Percentiles rank a stretch among this genome's conserved stretches.
These are phyloP conservation scores for Meiosimyza decipiens DNA, from an alignment of 2,888 invertebrate genomes.

Conservation along the genomic window DNA sequence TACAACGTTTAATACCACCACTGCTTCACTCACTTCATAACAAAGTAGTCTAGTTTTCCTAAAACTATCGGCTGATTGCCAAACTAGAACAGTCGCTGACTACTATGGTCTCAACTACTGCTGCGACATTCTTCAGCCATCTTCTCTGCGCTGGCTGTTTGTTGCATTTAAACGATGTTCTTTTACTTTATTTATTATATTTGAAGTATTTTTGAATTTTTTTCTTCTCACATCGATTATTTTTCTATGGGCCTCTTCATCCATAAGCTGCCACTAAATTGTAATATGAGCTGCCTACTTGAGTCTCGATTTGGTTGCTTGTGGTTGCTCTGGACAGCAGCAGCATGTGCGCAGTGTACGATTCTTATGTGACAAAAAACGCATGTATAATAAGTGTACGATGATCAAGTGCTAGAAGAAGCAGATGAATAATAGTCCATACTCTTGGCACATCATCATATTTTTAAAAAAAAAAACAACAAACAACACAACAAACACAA, in stretches of 20 bases:
- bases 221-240: background rate
- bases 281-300: slow-evolving; percentile 26
- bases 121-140: slow-evolving; percentile 5
- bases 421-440: background rate
- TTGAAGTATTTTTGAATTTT: background rate
- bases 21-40: background rate
- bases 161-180: background rate
- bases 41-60: no score
- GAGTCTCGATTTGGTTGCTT: background rate
- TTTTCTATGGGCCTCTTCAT: background rate
- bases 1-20: background rate
- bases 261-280: slow-evolving; percentile 16
- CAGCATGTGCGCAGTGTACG: background rate
- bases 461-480: background rate
- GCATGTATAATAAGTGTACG: slow-evolving; percentile 6
- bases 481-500: background rate
- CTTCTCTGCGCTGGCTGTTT: background rate
- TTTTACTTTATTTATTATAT: slow-evolving; percentile 25
- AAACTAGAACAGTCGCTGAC: slow-evolving; percentile 18
- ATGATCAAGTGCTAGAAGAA: no score
- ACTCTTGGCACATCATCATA: slow-evolving; percentile 10
- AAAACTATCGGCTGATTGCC: background rate
- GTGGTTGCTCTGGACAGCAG: background rate
- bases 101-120: background rate
- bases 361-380: slow-evolving; percentile 18